phyloP scores from a whole-genome alignment of 2,113 vertebrate genomes.

The Hypomesus transpacificus region DNA sequence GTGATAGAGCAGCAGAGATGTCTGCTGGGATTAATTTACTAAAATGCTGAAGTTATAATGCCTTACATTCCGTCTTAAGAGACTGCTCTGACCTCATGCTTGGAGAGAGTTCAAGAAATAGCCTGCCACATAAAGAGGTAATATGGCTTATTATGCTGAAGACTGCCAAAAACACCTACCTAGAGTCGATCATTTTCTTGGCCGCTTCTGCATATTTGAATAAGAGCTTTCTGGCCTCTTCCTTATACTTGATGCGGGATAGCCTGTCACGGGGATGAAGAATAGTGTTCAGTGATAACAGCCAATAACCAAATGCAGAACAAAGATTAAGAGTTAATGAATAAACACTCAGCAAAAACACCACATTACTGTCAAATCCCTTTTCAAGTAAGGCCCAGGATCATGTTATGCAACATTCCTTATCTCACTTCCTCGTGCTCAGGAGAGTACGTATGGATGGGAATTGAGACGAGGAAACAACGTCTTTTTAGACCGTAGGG shows the following conservation, averaged over 20 bases:
- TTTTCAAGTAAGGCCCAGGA: background rate
- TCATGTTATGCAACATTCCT: background rate
- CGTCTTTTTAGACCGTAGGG: background rate
- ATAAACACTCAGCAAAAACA: background rate
- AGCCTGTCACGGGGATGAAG: slow-evolving; percentile 69
- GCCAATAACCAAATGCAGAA: background rate
- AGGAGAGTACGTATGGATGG: background rate
- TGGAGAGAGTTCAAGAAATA: background rate
- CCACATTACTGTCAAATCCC: background rate
- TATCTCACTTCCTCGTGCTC: no score
- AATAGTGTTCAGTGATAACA: background rate
- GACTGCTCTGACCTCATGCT: background rate
- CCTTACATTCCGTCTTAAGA: background rate
- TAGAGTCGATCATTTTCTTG: slow-evolving; percentile 95
- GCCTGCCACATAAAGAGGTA: background rate
- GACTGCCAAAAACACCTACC: slow-evolving; percentile 63
- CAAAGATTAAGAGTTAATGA: background rate
- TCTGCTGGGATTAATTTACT: no score
- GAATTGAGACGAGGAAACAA: background rate
- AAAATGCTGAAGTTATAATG: no score
- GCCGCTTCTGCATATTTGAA: slow-evolving; percentile 98
- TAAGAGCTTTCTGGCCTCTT: slow-evolving; percentile 91
- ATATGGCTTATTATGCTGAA: background rate
- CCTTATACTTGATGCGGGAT: slow-evolving; percentile 97
- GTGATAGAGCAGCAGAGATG: no score